These are phyloP conservation scores for Leptodactylus fuscus DNA, from an alignment of 2,113 vertebrate species.

Conservation along the genomic window DNA sequence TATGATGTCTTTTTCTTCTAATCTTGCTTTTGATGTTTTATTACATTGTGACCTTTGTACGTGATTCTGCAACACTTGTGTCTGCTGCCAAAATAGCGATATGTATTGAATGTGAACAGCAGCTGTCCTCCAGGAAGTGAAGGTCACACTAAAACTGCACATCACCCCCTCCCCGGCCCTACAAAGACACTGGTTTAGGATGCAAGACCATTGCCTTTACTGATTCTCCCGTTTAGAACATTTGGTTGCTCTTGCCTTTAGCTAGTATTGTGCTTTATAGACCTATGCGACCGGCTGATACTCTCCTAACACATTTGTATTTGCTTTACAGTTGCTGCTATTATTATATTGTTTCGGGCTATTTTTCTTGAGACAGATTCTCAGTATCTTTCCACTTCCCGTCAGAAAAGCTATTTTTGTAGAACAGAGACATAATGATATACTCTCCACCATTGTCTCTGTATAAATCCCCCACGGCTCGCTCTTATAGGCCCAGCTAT, in stretches of 20 bases:
- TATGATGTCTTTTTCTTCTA: background rate
- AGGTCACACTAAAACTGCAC: constrained; percentile 9
- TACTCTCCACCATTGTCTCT: background rate
- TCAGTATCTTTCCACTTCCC: background rate
- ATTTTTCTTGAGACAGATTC: background rate
- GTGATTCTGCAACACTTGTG: too few species aligned
- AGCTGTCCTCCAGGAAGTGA: background rate
- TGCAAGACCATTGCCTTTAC: background rate
- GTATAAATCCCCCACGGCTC: too few species aligned
- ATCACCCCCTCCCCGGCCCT: background rate
- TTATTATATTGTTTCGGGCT: background rate
- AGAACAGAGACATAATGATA: background rate
- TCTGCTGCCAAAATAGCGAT: background rate
- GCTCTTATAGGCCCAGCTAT: too few species aligned
- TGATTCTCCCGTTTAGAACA: too few species aligned
- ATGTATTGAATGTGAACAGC: background rate
- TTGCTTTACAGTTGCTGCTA: background rate
- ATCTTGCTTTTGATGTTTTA: background rate
- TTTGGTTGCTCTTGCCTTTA: background rate
- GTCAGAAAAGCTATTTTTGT: background rate
- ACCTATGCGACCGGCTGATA: background rate
- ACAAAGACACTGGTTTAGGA: background rate
- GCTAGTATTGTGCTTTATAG: background rate
- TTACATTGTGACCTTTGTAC: background rate
- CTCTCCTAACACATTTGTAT: background rate